These are phyloP conservation scores for Bugulina stolonifera DNA, from an alignment of 2,888 invertebrate genomes.

Conservation along the genomic window DNA sequence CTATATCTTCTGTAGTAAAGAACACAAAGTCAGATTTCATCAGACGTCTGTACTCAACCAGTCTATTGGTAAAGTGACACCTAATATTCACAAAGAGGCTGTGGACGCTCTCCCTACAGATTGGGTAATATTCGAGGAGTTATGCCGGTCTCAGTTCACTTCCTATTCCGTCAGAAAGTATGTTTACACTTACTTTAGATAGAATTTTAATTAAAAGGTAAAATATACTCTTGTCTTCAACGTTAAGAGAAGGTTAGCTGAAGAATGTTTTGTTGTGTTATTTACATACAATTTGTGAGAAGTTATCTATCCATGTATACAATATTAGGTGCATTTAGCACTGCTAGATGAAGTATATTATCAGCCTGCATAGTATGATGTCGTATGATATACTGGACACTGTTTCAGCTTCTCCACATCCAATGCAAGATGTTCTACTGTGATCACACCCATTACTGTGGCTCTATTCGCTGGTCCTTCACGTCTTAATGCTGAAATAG, in stretches of 20 bases:
- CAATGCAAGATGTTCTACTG: constrained; percentile 64
- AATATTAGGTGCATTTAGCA: too few relatives aligned
- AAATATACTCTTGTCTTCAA: too few relatives aligned
- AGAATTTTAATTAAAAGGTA: too few relatives aligned
- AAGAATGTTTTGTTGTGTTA: too few relatives aligned
- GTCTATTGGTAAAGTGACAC: constrained; percentile 32
- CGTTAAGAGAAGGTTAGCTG: too few relatives aligned
- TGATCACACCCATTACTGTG: constrained; percentile 74
- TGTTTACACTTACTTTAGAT: background rate
- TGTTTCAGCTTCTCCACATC: background rate
- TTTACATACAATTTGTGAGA: too few relatives aligned
- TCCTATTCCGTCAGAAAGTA: constrained; percentile 2
- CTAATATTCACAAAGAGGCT: constrained; percentile 18
- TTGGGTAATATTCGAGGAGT: constrained; percentile 83
- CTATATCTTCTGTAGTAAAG: constrained; percentile 58
- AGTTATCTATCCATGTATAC: too few relatives aligned
- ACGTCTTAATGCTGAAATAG: constrained; percentile 53
- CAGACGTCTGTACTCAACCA: constrained; percentile 60
- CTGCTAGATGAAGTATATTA: too few relatives aligned
- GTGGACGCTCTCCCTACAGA: constrained; percentile 63
- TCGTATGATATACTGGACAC: too few relatives aligned
- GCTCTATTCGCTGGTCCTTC: constrained; percentile 70
- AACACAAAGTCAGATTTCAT: constrained; percentile 62
- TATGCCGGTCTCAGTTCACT: constrained; percentile 61
- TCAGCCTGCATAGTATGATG: too few relatives aligned